phyloP scores from a whole-genome alignment of 1,140 invertebrate genomes.

The Drosophila novamexicana region DNA sequence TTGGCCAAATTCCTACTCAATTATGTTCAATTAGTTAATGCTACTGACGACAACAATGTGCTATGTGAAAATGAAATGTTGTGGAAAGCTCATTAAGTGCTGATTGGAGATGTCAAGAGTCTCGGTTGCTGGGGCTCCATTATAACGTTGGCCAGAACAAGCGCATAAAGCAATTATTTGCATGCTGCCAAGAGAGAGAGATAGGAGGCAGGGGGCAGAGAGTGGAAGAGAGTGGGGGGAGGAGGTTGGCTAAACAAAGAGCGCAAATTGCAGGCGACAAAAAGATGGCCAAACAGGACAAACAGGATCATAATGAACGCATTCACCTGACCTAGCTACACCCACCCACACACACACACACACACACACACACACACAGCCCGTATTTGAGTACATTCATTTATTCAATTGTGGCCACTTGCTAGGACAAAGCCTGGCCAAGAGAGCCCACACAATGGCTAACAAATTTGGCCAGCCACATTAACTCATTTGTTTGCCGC shows the following conservation, averaged over 20 bases:
- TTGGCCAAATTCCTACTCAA: conserved; percentile 33
- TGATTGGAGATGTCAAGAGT: conserved; percentile 47
- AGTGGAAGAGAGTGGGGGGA: not conserved
- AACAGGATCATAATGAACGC: conserved; percentile 46
- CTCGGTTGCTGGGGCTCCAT: conserved; percentile 21
- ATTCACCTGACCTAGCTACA: conserved; percentile 53
- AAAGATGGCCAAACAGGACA: conserved; percentile 25
- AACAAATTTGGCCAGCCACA: conserved; percentile 63
- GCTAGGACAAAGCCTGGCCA: conserved; percentile 66
- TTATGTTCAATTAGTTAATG: conserved; percentile 68
- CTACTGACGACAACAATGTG: conserved; percentile 27
- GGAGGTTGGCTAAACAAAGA: conserved; percentile 50
- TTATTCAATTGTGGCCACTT: conserved; percentile 82
- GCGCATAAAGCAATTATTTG: conserved; percentile 78
- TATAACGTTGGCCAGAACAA: conserved; percentile 63
- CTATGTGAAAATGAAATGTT: not conserved
- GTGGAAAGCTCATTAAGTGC: conserved; percentile 66
- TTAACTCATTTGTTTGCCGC: conserved; percentile 76
- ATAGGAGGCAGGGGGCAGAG: too few species aligned
- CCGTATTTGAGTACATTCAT: conserved; percentile 65
- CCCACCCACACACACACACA: not conserved
- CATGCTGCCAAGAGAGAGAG: conserved; percentile 48
- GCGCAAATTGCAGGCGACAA: conserved; percentile 65
- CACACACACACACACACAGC: conserved; percentile 8
- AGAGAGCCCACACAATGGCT: conserved; percentile 55